Base-by-base conservation (phyloP, 2,113 vertebrate genomes). In the Silurus meridionalis region DNA sequence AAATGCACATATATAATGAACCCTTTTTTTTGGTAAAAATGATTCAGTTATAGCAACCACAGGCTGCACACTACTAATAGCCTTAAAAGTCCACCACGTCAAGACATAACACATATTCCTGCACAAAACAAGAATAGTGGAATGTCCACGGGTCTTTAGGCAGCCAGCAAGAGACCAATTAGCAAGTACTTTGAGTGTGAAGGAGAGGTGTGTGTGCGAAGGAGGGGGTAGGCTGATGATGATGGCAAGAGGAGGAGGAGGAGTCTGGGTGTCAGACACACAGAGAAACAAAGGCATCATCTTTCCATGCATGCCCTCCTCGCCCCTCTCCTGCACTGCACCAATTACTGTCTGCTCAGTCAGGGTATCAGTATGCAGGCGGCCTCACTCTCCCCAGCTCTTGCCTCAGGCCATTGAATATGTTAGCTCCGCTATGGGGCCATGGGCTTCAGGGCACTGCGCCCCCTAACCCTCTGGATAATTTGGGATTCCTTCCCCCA, bases 381-480 rank as follows among this genome's bases (percentile, higher is more conserved):
- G 91, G 93, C 93, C 94, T 90, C 91, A 92, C 93, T 92, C 92
- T 92, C 94, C 93, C 92, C 91, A 92, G 91, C 90, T 92, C 92
- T 94, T 89, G 95, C 95, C 95, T 93, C 92, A 91, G 95, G 95
- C 95, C 94, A 95, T 93, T 94, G 95, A 95, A 95, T 95, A 95
- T 91, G 93, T 95, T 95, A 95, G 94, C 94, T 93, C 94, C 89
- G 92, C 94, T 94, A 91, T 93, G 93, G 94, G 95, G 94, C 93
- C 90, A 87, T 88, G 92, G 94, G 94, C 94, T 94, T 91, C 91
- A 92, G 95, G 93, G 93, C 93, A 93, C 91, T 75, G 91, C 37
- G 91, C 92, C 92, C 93, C 92, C 82, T 95, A 94, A 95, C 94
- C 95, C 95, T 91, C 92, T 91, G 92, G 94, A 95, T 95, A 94